phyloP scores from a whole-genome alignment of 2,797 vertebrate genomes.

The Rhadinocentrus ornatus region DNA sequence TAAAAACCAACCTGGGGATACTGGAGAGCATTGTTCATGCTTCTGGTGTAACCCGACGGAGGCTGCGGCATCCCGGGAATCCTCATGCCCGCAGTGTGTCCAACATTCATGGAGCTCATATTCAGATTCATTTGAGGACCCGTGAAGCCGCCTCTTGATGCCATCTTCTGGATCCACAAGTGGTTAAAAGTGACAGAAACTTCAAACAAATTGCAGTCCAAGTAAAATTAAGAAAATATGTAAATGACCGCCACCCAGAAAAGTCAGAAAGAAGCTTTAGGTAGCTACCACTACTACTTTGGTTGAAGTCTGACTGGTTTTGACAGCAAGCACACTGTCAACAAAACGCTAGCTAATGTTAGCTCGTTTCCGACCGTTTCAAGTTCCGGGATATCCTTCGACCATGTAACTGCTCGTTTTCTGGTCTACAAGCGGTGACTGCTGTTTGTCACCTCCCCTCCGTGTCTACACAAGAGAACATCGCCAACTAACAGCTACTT shows the following conservation, averaged over 20 bases:
- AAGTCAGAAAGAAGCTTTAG: background rate
- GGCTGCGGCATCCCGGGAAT: conserved; percentile 77
- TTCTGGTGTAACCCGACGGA: conserved; percentile 74
- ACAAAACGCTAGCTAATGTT: conserved; percentile 75
- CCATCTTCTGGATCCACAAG: conserved; percentile 73
- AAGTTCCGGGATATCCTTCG: conserved; percentile 72
- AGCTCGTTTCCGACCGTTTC: conserved; percentile 51
- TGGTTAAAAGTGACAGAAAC: conserved; percentile 52
- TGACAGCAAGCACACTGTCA: conserved; percentile 74
- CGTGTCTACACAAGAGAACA: background rate
- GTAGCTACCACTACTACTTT: background rate
- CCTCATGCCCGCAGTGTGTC: conserved; percentile 74
- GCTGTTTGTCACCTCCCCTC: conserved; percentile 51
- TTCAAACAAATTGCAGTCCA: conserved; percentile 7
- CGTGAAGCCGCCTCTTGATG: conserved; percentile 81
- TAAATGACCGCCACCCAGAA: background rate
- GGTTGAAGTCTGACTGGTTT: conserved; percentile 27
- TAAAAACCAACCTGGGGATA: conserved; percentile 76
- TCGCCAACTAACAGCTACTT: background rate
- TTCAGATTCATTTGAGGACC: conserved; percentile 73
- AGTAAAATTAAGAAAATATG: background rate
- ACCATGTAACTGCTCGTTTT: conserved; percentile 27
- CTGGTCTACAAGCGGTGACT: conserved; percentile 19
- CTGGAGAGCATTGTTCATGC: conserved; percentile 70
- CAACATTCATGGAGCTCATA: conserved; percentile 75